phyloP scores from a whole-genome alignment of 2,888 invertebrate species.

The Drosophila yooni region DNA sequence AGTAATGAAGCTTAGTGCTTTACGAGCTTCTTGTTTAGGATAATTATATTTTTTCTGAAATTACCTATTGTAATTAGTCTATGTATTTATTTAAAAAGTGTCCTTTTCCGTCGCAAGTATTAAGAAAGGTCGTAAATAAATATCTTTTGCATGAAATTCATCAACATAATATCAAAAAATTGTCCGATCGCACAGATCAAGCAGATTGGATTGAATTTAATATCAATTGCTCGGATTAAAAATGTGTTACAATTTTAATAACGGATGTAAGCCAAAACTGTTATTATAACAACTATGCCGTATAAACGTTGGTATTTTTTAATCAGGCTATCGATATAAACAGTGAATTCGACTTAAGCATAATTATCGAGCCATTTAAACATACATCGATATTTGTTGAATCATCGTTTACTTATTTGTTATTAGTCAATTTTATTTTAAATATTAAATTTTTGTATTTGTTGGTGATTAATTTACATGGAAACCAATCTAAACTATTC shows the following conservation, averaged over 20 bases:
- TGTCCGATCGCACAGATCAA: neutral
- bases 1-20: neutral
- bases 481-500: constrained; percentile 37
- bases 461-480: constrained; percentile 45
- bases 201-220: neutral
- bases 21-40: neutral
- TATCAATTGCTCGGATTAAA: neutral
- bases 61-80: neutral
- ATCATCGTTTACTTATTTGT: constrained; percentile 38
- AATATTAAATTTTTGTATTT: constrained; percentile 30
- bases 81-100: neutral
- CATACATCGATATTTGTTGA: constrained; percentile 30
- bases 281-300: neutral
- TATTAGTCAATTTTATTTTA: constrained; percentile 52
- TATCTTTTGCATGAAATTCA: neutral
- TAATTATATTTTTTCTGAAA: neutral
- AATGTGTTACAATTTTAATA: neutral
- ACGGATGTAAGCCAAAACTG: neutral
- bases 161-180: neutral
- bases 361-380: neutral
- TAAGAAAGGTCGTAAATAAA: neutral
- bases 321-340: neutral
- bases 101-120: neutral
- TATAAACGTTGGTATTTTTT: constrained; percentile 1
- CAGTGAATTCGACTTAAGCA: neutral